Conservation (phyloP, 92 coral and sea anemone species). For the Bergia puertoricense region DNA sequence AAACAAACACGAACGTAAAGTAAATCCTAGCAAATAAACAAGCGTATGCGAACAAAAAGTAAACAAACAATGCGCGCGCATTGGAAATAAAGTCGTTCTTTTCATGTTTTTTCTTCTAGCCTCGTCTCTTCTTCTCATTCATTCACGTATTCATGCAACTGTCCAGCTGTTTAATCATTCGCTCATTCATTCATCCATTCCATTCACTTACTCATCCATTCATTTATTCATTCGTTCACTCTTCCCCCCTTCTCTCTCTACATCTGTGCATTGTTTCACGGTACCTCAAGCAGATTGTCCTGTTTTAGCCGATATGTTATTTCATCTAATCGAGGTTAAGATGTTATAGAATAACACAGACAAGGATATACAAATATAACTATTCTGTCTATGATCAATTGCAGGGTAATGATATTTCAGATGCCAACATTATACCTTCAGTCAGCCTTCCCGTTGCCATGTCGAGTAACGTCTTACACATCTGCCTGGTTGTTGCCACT, state of each 20-base stretch:
- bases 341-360: not conserved
- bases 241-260: not conserved
- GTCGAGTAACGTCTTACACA: conserved; percentile 76
- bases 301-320: not conserved
- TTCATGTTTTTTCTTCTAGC: no score
- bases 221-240: not conserved
- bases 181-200: not conserved
- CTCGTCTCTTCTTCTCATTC: no score
- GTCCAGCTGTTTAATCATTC: not conserved
- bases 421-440: conserved; percentile 48
- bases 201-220: no score
- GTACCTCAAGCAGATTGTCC: not conserved
- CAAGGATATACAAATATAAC: not conserved
- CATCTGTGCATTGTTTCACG: not conserved
- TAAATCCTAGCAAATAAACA: no score
- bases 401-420: not conserved
- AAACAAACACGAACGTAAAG: no score
- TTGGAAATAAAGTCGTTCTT: not conserved
- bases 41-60: no score
- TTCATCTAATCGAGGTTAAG: not conserved
- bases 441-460: conserved; percentile 75
- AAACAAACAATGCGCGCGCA: no score
- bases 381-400: no score
- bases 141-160: not conserved
- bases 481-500: conserved; percentile 63